These are phyloP conservation scores for Mimumesa dahlbomi DNA, from an alignment of 2,888 invertebrate species.

Conservation along the genomic window DNA sequence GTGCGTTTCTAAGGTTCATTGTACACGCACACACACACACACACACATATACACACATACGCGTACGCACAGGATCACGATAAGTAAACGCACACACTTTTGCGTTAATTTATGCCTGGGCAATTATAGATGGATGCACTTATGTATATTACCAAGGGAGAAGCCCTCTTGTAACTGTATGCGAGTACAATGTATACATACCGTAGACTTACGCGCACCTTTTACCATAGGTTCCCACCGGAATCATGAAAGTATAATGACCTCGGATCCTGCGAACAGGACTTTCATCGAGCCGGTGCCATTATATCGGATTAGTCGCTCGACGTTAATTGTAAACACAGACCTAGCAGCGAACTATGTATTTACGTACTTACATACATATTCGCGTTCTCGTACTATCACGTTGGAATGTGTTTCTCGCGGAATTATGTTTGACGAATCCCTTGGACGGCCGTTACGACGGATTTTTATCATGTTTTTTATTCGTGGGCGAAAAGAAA, in stretches of 20 bases:
- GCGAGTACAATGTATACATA: too few species aligned
- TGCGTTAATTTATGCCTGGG: constrained; percentile 34
- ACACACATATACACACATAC: too few species aligned
- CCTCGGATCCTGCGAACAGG: constrained; percentile 18
- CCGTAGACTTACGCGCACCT: too few species aligned
- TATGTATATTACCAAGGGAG: constrained; percentile 28
- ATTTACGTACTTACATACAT: too few species aligned
- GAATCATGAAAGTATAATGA: constrained; percentile 41
- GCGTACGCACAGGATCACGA: constrained; percentile 15
- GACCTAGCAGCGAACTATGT: background rate
- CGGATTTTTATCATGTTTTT: too few species aligned
- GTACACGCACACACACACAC: too few species aligned
- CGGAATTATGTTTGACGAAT: too few species aligned
- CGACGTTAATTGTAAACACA: constrained; percentile 39
- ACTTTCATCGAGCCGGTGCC: constrained; percentile 31
- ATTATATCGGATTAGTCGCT: constrained; percentile 39
- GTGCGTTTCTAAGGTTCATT: background rate
- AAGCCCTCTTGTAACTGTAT: background rate
- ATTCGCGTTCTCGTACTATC: too few species aligned
- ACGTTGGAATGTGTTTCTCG: too few species aligned
- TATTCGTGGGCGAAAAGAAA: too few species aligned
- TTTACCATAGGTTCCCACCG: constrained; percentile 43
- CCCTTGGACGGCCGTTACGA: too few species aligned
- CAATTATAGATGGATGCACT: constrained; percentile 44
- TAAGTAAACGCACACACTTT: constrained; percentile 11